phyloP scores from a whole-genome alignment of 2,797 vertebrate genomes.

The Mustela erminea region DNA sequence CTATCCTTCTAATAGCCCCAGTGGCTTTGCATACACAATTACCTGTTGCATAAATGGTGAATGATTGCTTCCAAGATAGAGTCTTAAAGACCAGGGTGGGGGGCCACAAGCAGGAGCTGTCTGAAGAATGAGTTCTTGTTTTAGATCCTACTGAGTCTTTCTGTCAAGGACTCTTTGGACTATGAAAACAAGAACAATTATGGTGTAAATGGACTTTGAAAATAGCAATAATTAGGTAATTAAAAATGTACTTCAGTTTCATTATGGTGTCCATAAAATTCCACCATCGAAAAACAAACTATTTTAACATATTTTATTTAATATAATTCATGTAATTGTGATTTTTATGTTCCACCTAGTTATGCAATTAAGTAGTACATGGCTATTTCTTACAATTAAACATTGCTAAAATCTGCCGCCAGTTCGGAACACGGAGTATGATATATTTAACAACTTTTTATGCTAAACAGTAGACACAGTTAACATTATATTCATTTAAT shows the following conservation, averaged over 20 bases:
- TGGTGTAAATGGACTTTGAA: conserved; percentile 87
- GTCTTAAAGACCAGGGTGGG: background rate
- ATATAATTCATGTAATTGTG: conserved; percentile 88
- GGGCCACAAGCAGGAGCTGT: background rate
- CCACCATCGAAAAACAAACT: conserved; percentile 85
- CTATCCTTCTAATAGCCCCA: fast-evolving
- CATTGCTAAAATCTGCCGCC: conserved; percentile 86
- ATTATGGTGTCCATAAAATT: conserved; percentile 88
- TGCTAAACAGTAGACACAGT: conserved; percentile 88
- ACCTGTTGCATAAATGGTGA: background rate
- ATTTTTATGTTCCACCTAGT: conserved; percentile 88
- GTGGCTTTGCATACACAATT: background rate
- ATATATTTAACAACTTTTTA: conserved; percentile 89
- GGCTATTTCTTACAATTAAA: conserved; percentile 89
- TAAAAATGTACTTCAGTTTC: conserved; percentile 87
- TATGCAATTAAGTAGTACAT: conserved; percentile 88
- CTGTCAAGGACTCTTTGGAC: conserved; percentile 79
- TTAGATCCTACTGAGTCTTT: conserved; percentile 56
- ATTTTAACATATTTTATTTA: conserved; percentile 90
- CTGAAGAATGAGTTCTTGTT: conserved; percentile 48
- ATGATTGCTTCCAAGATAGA: background rate
- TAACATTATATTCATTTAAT: conserved; percentile 88
- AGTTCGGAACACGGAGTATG: conserved; percentile 80
- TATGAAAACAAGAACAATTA: conserved; percentile 85
- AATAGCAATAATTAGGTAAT: conserved; percentile 89